Evolutionary conservation across 2,113 vertebrate species (phyloP).

Genomic region (Microcebus ravelobensis): DNA sequence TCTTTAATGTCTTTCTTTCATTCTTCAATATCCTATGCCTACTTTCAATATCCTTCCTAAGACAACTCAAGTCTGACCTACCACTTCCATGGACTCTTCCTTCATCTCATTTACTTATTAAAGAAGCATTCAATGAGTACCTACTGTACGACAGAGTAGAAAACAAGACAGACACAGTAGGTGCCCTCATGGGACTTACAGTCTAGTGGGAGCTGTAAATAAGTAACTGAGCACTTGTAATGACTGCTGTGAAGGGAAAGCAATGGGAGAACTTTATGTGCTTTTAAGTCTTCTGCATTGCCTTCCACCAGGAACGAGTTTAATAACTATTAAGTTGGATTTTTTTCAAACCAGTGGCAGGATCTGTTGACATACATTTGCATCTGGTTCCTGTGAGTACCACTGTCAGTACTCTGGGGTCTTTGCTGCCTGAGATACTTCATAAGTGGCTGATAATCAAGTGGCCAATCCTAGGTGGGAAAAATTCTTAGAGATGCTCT

Average conservation of each 20-base stretch:
- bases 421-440: background rate
- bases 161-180: background rate
- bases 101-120: background rate
- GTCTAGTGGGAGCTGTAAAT: background rate
- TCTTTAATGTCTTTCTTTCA: background rate
- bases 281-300: background rate
- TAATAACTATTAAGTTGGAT: background rate
- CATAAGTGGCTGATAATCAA: background rate
- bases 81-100: background rate
- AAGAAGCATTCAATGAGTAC: background rate
- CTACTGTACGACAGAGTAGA: background rate
- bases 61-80: background rate
- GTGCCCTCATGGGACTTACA: background rate
- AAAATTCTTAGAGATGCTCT: background rate
- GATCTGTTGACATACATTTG: background rate
- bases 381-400: background rate
- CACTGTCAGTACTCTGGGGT: too few species aligned
- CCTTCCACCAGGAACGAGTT: background rate
- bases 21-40: background rate
- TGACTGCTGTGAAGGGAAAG: background rate
- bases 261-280: background rate
- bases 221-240: background rate
- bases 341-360: background rate
- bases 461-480: background rate
- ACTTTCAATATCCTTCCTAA: background rate